Evolutionary conservation across 2,797 vertebrate species (phyloP).

Genomic region (Aulostomus chinensis): DNA sequence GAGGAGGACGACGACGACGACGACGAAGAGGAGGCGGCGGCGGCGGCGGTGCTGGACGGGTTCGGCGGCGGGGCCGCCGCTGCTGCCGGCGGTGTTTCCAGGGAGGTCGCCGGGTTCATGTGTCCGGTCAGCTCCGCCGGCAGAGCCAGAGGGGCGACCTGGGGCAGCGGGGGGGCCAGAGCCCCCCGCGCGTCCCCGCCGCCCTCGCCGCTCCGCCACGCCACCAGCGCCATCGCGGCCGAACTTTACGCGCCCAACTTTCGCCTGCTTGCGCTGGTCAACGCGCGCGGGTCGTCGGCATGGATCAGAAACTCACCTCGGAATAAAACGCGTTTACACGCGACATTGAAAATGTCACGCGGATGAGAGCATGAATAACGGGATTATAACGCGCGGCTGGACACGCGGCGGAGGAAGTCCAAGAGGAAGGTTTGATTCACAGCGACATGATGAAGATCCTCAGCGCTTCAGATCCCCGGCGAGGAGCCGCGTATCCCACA

Average conservation of each 20-base stretch:
- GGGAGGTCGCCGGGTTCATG: constrained; percentile 61
- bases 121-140: constrained; percentile 68
- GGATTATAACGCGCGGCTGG: too few relatives aligned
- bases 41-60: constrained; percentile 79
- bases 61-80: constrained; percentile 84
- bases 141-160: constrained; percentile 82
- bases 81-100: constrained; percentile 82
- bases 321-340: too few relatives aligned
- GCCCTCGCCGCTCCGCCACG: constrained; percentile 93
- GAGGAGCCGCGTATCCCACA: too few relatives aligned
- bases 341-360: too few relatives aligned
- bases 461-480: too few relatives aligned
- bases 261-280: too few relatives aligned
- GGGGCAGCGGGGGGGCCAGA: constrained; percentile 88
- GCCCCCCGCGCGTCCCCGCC: constrained; percentile 88
- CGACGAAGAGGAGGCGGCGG: constrained; percentile 74
- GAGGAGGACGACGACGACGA: constrained; percentile 73
- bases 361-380: too few relatives aligned
- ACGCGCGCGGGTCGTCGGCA: too few relatives aligned
- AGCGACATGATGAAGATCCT: too few relatives aligned
- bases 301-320: too few relatives aligned
- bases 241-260: constrained; percentile 64
- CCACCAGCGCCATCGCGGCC: constrained; percentile 95
- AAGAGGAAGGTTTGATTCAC: too few relatives aligned
- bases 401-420: too few relatives aligned